Conservation (phyloP, 2,797 vertebrate species). For the Loris lydekkerianus region DNA sequence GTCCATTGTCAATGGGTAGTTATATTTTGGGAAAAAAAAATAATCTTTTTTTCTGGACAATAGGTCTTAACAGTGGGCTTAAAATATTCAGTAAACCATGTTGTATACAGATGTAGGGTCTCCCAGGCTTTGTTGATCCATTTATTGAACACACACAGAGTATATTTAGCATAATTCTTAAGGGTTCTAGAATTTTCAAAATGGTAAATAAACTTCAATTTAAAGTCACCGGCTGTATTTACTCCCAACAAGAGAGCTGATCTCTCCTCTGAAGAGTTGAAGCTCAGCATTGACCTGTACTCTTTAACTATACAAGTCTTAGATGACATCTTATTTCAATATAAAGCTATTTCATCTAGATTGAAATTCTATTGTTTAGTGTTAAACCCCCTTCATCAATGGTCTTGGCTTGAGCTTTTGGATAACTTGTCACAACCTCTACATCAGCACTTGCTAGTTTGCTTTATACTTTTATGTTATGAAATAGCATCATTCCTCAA, state of each 20-base stretch:
- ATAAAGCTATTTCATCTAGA: neutral
- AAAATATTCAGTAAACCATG: neutral
- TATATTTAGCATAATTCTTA: neutral
- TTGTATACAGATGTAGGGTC: neutral
- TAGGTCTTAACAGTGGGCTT: neutral
- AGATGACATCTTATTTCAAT: neutral
- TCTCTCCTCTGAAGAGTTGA: neutral
- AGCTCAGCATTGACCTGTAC: neutral
- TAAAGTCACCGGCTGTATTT: neutral
- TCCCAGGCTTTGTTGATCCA: neutral
- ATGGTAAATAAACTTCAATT: neutral
- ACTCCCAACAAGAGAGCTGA: neutral
- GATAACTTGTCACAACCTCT: neutral
- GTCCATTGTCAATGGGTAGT: neutral
- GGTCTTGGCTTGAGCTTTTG: neutral
- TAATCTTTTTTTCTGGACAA: neutral
- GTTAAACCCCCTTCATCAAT: neutral
- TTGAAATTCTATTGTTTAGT: neutral
- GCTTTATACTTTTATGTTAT: neutral
- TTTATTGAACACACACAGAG: neutral
- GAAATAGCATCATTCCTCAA: neutral
- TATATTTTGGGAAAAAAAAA: neutral
- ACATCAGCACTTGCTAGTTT: neutral
- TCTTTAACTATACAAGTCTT: neutral
- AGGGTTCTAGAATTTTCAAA: neutral